Base-by-base conservation (phyloP, 2,113 vertebrate species). In the Toxotes chatareus region DNA sequence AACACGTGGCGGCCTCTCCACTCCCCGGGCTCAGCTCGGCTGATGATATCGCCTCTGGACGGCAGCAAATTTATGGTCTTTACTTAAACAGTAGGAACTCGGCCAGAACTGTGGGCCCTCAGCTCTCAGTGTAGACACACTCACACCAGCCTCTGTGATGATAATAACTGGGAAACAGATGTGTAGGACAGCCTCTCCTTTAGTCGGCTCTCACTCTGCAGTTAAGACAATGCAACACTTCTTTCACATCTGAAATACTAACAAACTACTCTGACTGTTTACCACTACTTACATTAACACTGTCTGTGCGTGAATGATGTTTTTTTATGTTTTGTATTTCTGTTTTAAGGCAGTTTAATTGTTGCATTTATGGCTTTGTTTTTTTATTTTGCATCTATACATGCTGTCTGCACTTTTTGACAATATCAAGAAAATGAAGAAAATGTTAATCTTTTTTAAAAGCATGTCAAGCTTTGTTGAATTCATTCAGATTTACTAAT, bases 1-100 rank as follows among this genome's bases (percentile, higher is more conserved):
- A 91, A 91, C 82, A 83, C 3, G 57, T 64, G 86, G 82, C 63
- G 86, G 4, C 90, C 92, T 0, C 89, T 93, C 0, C 60, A 70
- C 79, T 89, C 89, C 2, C 84, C 81, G 0, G 88, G 92, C 42
- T 92, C 93, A 3, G 80, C 87, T 0, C 87, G 85, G 6, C 59
- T 80, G 0, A 89, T 91, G 80, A 49, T 90, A 0, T 93, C 93
- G 0, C 93, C 93, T 2, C 89, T 93, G 0, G 92, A 94, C 11
- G 68, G 83, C 71, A 84, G 67, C 8, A 88, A 79, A 0, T 88
- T 87, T 66, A 87, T 16, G 0, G 27, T 91, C 14, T 66, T 92
- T 13, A n/a, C 66, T 19, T 93, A 72, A 88, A 63, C 49, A 11
- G n/a, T 1, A 31, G 44, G 11, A 56, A 1, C 7, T 12, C 27